Evolutionary conservation across 2,797 vertebrate species (phyloP).

Genomic region (Pyrocephalus nanus): DNA sequence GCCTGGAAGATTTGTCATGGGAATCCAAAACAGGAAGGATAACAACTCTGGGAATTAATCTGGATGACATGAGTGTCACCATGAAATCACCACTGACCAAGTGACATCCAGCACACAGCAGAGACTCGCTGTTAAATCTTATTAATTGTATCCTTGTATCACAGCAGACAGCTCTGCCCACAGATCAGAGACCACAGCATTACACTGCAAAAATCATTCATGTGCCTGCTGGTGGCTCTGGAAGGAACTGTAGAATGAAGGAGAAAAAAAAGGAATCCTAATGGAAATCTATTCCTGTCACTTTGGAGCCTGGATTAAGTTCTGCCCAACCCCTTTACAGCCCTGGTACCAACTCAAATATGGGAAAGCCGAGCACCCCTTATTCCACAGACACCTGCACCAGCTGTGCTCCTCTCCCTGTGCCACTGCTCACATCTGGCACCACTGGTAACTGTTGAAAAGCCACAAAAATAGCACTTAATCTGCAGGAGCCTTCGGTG

Average conservation of each 20-base stretch:
- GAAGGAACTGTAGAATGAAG: neutral
- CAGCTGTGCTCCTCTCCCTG: neutral
- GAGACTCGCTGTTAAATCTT: neutral
- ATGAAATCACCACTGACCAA: neutral
- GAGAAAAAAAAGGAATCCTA: neutral
- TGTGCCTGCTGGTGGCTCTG: neutral
- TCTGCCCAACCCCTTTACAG: neutral
- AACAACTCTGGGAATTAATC: neutral
- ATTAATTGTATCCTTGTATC: neutral
- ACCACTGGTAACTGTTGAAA: neutral
- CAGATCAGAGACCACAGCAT: conserved; percentile 14
- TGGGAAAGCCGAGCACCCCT: neutral
- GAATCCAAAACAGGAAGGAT: neutral
- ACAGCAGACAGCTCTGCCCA: conserved; percentile 1
- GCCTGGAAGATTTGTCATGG: neutral
- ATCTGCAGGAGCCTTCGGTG: neutral
- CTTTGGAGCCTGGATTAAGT: neutral
- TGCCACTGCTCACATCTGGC: neutral
- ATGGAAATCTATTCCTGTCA: neutral
- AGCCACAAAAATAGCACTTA: neutral
- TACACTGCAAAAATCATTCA: conserved; percentile 33
- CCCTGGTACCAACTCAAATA: neutral
- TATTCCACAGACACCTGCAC: rapidly evolving
- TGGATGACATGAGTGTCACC: neutral
- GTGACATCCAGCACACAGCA: neutral